phyloP scores from a whole-genome alignment of 2,113 vertebrate genomes.

The Conger conger region DNA sequence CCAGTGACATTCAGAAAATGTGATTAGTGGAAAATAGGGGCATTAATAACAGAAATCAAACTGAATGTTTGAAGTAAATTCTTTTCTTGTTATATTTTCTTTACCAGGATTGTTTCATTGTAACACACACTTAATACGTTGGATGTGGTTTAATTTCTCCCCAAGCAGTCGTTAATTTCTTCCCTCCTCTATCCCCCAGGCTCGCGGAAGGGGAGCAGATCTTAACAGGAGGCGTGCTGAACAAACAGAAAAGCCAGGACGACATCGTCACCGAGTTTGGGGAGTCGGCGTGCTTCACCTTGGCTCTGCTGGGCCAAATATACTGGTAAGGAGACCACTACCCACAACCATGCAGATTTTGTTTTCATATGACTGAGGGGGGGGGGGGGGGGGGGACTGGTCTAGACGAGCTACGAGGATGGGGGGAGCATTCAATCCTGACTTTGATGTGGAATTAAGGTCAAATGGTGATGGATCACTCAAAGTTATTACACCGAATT shows the following conservation, averaged over 20 bases:
- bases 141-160: too few relatives aligned
- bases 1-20: too few relatives aligned
- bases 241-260: conserved; percentile 97
- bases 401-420: neutral
- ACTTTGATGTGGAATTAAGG: neutral
- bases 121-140: too few relatives aligned
- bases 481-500: neutral
- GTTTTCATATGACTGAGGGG: too few relatives aligned
- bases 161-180: too few relatives aligned
- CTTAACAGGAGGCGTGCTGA: conserved; percentile 92
- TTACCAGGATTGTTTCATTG: too few relatives aligned
- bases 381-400: too few relatives aligned
- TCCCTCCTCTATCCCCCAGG: conserved; percentile 58
- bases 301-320: conserved; percentile 94
- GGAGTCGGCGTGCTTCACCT: conserved; percentile 92
- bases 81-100: too few relatives aligned
- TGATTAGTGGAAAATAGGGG: too few relatives aligned
- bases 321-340: conserved; percentile 80
- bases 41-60: conserved; percentile 53
- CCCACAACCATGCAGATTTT: too few relatives aligned
- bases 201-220: conserved; percentile 97
- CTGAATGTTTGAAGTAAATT: too few relatives aligned
- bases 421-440: neutral
- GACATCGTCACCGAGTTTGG: conserved; percentile 97
- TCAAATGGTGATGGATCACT: neutral